Evolutionary conservation across 2,888 invertebrate species (phyloP).

Genomic region (Hyposoter dolosus): DNA sequence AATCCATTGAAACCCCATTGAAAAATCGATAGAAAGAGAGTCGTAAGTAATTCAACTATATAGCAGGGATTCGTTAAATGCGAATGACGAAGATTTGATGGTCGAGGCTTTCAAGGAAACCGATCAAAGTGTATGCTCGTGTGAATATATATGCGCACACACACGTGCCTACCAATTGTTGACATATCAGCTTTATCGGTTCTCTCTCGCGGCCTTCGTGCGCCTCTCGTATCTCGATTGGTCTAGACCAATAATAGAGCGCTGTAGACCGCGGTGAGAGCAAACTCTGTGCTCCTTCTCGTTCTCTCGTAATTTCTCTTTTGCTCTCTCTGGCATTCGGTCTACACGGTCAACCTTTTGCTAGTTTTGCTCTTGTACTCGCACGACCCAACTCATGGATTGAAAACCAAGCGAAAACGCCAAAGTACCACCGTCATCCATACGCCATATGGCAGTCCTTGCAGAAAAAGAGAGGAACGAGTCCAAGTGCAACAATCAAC

Average conservation of each 20-base stretch:
- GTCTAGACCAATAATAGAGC: slow-evolving; percentile 69
- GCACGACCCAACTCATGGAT: slow-evolving; percentile 57
- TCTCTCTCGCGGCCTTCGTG: slow-evolving; percentile 63
- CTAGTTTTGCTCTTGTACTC: slow-evolving; percentile 63
- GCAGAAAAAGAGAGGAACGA: slow-evolving; percentile 69
- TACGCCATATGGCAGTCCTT: slow-evolving; percentile 62
- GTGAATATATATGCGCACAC: slow-evolving; percentile 18
- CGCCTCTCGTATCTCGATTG: slow-evolving; percentile 69
- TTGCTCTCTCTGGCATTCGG: slow-evolving; percentile 56
- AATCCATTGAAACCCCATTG: background rate
- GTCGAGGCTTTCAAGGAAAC: slow-evolving; percentile 62
- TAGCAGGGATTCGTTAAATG: slow-evolving; percentile 19
- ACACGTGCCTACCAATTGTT: slow-evolving; percentile 33
- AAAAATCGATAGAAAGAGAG: background rate
- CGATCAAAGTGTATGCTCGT: slow-evolving; percentile 39
- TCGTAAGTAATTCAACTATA: too few species aligned
- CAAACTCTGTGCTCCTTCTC: slow-evolving; percentile 67
- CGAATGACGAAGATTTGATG: slow-evolving; percentile 53
- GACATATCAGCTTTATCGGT: slow-evolving; percentile 67
- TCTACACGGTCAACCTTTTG: slow-evolving; percentile 60
- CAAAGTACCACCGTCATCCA: slow-evolving; percentile 48
- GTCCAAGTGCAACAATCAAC: slow-evolving; percentile 78
- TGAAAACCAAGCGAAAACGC: slow-evolving; percentile 58
- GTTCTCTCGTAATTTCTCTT: slow-evolving; percentile 61
- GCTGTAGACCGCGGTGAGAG: slow-evolving; percentile 63